Evolutionary conservation across 2,797 vertebrate species (phyloP).

Genomic region (Buphagus erythrorhynchus): DNA sequence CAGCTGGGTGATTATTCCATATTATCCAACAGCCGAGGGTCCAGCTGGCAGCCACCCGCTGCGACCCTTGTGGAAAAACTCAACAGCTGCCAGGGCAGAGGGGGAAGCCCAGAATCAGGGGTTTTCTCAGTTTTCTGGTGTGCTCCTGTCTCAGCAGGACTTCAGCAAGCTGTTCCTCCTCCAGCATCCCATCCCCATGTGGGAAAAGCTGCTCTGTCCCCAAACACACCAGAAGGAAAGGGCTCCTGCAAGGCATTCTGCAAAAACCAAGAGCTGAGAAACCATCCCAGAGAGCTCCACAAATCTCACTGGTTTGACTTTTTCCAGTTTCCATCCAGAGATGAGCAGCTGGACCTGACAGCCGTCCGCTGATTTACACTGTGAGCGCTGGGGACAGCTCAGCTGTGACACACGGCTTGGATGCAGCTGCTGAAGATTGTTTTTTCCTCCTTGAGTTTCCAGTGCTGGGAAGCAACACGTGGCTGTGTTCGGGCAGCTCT

Average conservation of each 20-base stretch:
- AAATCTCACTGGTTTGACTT: neutral
- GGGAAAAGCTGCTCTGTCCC: neutral
- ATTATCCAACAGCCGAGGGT: neutral
- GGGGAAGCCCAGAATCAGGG: neutral
- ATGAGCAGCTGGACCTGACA: neutral
- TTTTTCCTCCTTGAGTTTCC: neutral
- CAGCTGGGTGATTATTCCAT: neutral
- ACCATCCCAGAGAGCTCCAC: neutral
- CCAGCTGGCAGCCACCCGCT: neutral
- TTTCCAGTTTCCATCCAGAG: neutral
- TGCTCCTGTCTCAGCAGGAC: accelerated
- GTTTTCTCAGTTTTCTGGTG: neutral
- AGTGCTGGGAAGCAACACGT: neutral
- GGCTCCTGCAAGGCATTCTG: neutral
- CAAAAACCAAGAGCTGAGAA: neutral
- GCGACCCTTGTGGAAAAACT: neutral
- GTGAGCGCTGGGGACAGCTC: neutral
- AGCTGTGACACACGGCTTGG: neutral
- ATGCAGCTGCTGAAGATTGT: neutral
- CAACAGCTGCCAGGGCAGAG: neutral
- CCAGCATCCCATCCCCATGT: accelerated
- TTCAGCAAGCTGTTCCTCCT: accelerated
- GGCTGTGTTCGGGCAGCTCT: neutral
- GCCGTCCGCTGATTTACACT: neutral
- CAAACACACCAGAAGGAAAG: neutral